Evolutionary conservation across 2,113 vertebrate species (phyloP).

Genomic region (Notothenia coriiceps): DNA sequence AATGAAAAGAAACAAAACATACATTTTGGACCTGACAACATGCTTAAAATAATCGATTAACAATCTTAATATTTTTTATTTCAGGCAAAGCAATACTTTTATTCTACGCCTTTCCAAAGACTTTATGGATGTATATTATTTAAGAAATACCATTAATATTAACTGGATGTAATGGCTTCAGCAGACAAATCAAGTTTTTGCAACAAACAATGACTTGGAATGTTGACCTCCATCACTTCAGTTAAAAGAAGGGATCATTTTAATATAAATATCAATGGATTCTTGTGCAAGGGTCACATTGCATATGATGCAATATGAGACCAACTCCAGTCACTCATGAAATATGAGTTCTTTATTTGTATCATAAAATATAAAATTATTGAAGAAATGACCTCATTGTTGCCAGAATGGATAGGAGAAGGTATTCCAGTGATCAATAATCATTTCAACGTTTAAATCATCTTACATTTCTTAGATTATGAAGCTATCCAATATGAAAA

Average conservation of each 20-base stretch:
- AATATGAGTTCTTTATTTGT: constrained; percentile 35
- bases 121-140: too few species aligned
- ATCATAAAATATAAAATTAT: constrained; percentile 46
- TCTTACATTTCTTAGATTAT: not conserved
- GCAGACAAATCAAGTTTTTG: not conserved
- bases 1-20: not conserved
- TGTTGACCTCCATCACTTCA: not conserved
- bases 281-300: not conserved
- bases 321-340: not conserved
- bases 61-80: too few species aligned
- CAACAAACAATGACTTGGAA: not conserved
- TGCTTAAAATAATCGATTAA: too few species aligned
- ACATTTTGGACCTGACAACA: too few species aligned
- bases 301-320: not conserved
- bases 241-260: not conserved
- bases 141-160: not conserved
- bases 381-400: not conserved
- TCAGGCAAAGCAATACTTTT: too few species aligned
- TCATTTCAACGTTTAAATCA: not conserved
- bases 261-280: not conserved
- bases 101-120: too few species aligned
- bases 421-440: not conserved
- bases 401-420: not conserved
- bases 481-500: not conserved
- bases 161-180: not conserved